phyloP scores from a whole-genome alignment of 2,113 vertebrate species.

The Smithornis capensis region DNA sequence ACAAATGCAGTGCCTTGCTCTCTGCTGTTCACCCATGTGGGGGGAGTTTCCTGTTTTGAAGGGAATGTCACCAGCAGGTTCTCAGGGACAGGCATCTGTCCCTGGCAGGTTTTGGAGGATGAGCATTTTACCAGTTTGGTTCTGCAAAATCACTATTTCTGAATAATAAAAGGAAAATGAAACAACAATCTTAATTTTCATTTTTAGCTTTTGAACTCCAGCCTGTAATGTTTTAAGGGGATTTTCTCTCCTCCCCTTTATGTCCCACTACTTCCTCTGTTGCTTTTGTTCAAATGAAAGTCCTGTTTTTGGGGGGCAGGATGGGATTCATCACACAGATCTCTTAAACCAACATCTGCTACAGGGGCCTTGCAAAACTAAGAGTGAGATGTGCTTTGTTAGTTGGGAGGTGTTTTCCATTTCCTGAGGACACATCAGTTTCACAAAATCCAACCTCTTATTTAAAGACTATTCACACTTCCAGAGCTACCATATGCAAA shows the following conservation, averaged over 20 bases:
- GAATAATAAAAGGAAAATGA: neutral
- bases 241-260: neutral
- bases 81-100: neutral
- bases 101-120: neutral
- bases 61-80: neutral
- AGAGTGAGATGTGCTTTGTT: neutral
- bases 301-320: fast-evolving
- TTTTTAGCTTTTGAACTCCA: neutral
- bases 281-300: neutral
- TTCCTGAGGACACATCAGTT: neutral
- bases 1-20: neutral
- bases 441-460: neutral
- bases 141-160: neutral
- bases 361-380: neutral
- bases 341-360: neutral
- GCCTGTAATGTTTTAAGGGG: neutral
- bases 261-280: neutral
- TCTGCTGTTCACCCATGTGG: neutral
- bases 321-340: neutral
- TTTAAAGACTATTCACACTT: neutral
- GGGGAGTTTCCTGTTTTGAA: neutral
- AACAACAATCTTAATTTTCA: neutral
- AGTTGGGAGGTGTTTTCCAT: neutral
- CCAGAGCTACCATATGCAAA: neutral
- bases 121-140: neutral